These are phyloP conservation scores for Pegoplata infirma DNA, from an alignment of 2,888 invertebrate species.

Conservation along the genomic window DNA sequence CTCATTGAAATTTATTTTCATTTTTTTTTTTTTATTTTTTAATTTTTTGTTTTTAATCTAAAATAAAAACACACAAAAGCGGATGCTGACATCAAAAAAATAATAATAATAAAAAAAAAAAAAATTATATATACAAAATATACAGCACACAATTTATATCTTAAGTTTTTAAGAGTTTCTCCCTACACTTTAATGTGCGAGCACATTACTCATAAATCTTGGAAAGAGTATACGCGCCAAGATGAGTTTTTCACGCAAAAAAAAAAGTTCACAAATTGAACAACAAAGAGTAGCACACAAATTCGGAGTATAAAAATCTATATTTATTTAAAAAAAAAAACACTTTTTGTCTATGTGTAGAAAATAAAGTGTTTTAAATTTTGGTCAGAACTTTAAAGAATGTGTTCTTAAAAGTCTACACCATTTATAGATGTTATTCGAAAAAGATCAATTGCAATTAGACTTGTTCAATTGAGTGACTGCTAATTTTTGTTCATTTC, in stretches of 20 bases:
- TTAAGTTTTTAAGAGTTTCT: background rate
- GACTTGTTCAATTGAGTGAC: too few relatives aligned
- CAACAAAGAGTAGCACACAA: background rate
- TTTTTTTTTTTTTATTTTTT: slow-evolving; percentile 35
- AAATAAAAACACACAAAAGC: slow-evolving; percentile 46
- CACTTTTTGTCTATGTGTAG: slow-evolving; percentile 19
- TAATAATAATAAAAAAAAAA: slow-evolving; percentile 36
- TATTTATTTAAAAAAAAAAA: too few relatives aligned
- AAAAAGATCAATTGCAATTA: too few relatives aligned
- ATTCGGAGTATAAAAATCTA: slow-evolving; percentile 3
- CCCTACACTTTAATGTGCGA: background rate
- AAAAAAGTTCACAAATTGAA: background rate
- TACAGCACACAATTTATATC: background rate
- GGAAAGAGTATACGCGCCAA: slow-evolving; percentile 29
- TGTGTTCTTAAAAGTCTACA: background rate
- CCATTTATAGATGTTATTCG: too few relatives aligned
- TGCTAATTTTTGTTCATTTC: too few relatives aligned
- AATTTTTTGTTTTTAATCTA: slow-evolving; percentile 13
- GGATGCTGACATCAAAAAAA: slow-evolving; percentile 53
- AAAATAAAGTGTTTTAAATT: background rate
- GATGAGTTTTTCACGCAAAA: slow-evolving; percentile 38
- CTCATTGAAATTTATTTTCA: slow-evolving; percentile 52
- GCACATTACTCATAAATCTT: slow-evolving; percentile 22
- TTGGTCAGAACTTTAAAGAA: background rate
- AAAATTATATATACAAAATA: slow-evolving; percentile 30